These are phyloP conservation scores for Triplophysa rosa DNA, from an alignment of 2,113 vertebrate genomes.

Conservation along the genomic window DNA sequence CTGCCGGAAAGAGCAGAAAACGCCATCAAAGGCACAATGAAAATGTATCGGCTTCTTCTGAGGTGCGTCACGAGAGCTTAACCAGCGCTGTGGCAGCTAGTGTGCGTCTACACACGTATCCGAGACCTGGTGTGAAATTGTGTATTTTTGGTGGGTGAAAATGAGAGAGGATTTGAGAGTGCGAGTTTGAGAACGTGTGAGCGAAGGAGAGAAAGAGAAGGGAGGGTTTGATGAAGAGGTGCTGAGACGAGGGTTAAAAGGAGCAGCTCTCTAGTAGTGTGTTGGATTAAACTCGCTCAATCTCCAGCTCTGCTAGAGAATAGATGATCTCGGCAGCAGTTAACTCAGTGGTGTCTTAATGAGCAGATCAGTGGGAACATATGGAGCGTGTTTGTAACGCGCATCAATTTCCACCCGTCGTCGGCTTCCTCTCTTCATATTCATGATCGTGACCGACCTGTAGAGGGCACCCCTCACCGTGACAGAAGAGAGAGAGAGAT, in stretches of 20 bases:
- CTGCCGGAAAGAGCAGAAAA: constrained; percentile 2
- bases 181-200: background rate
- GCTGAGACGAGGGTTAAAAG: constrained; percentile 39
- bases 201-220: background rate
- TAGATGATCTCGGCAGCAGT: constrained; percentile 33
- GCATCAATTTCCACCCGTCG: constrained; percentile 36
- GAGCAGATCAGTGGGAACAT: constrained; percentile 49
- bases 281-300: background rate
- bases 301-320: background rate
- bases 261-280: constrained; percentile 17
- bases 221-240: constrained; percentile 19
- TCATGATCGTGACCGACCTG: background rate
- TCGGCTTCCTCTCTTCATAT: constrained; percentile 7
- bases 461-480: constrained; percentile 23
- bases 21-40: constrained; percentile 22
- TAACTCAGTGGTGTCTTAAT: constrained; percentile 52
- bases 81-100: background rate
- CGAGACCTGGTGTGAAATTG: background rate
- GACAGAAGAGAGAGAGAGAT: background rate
- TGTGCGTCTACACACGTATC: background rate
- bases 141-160: constrained; percentile 14
- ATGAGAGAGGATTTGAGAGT: background rate
- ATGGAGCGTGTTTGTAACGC: constrained; percentile 50
- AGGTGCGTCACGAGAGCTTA: constrained; percentile 30
- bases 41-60: constrained; percentile 42